phyloP scores from a whole-genome alignment of 2,113 vertebrate genomes.

The Synchiropus splendidus region DNA sequence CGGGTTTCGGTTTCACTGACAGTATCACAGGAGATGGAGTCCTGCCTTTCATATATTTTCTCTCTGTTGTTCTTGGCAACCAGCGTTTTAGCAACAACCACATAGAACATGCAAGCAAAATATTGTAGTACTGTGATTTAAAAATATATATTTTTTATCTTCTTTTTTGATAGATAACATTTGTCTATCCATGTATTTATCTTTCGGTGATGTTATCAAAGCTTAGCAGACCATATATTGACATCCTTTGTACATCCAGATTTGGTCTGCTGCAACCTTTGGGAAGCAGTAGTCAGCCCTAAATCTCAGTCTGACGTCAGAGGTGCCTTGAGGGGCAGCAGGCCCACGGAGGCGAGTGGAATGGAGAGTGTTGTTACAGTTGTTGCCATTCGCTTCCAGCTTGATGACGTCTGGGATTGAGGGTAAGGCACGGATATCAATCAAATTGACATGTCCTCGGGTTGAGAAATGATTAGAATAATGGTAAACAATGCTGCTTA shows the following conservation, averaged over 20 bases:
- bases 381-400: conserved; percentile 26
- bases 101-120: conserved; percentile 2
- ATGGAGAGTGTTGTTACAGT: conserved; percentile 38
- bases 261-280: conserved; percentile 44
- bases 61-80: conserved; percentile 13
- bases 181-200: no score
- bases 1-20: conserved; percentile 47
- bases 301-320: conserved; percentile 51
- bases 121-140: no score
- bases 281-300: conserved; percentile 49
- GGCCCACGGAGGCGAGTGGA: conserved; percentile 20
- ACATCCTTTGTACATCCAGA: conserved; percentile 46
- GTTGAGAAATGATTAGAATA: conserved; percentile 55
- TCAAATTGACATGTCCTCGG: conserved; percentile 46
- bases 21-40: conserved; percentile 28
- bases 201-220: conserved; percentile 39
- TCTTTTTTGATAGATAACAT: not conserved
- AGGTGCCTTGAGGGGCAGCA: conserved; percentile 37
- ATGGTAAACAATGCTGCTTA: conserved; percentile 47
- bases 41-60: conserved; percentile 5
- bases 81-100: conserved; percentile 21
- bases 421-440: conserved; percentile 43
- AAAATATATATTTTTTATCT: no score
- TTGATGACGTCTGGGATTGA: conserved; percentile 56
- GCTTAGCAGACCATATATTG: conserved; percentile 36